Evolutionary conservation across 2,113 vertebrate species (phyloP), one percentile per base, ranked within the genome.

Genomic region (western clawed frog (Xenopus tropicalis)): DNA sequence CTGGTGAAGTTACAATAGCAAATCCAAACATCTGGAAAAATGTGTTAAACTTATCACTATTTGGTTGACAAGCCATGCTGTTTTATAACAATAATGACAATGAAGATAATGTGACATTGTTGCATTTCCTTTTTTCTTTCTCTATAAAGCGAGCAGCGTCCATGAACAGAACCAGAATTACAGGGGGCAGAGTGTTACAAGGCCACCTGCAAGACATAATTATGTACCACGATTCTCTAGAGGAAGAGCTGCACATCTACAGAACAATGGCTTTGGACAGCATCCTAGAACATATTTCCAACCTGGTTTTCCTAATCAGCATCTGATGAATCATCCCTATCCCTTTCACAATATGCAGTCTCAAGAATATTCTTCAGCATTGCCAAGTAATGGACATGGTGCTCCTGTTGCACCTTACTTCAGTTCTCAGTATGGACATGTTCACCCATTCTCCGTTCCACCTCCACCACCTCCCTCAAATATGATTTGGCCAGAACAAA

Each of bases 401-500:
- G 37, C 79, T 20, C 51, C 80, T n/a, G 77, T 81, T 71, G 80
- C 80, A 0, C 86, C 78, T 0, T 87, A 84, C 58, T 61, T 82
- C n/a, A 89, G 80, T 61, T 82, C 82, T 72, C 81, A 78, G 1
- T 85, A 83, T 1, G 21, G 61, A 44, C 85, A 79, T 75, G 79
- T 61, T 14, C 80, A 79, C 37, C 9, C 57, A 66, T 66, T 11
- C 48, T 69, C 16, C 20, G 63, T 80, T 57, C 79, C 75, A 23
- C 81, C 82, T 61, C 77, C 56, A 0, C 67, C 69, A 71, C 57
- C 85, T 24, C 57, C 81, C 57, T 19, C 71, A 2, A 81, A 74
- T 61, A 70, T 85, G 83, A 63, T 79, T 2, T 92, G 91, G 88
- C 23, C 83, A 16, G 72, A 67, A 9, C 70, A 81, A 21, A 68